Evolutionary conservation across 2,888 invertebrate species (phyloP).

Genomic region (Monopis laevigella): DNA sequence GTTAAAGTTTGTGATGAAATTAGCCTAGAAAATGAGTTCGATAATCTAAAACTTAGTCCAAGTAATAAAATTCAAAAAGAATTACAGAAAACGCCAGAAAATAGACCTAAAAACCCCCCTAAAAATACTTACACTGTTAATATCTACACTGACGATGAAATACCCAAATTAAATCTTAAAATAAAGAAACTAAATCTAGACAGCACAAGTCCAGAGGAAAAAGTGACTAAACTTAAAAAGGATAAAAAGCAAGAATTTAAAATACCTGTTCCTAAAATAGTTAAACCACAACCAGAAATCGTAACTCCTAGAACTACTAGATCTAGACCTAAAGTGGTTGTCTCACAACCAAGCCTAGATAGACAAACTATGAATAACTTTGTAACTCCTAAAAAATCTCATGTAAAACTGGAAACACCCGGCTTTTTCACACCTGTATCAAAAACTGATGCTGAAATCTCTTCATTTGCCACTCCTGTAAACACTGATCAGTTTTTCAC

Average conservation of each 20-base stretch:
- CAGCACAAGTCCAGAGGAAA: conserved; percentile 25
- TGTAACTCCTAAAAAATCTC: conserved; percentile 23
- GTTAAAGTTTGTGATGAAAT: conserved; percentile 18
- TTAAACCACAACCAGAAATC: conserved; percentile 32
- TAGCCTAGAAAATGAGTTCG: conserved; percentile 30
- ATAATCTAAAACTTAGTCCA: conserved; percentile 30
- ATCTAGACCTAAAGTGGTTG: conserved; percentile 24
- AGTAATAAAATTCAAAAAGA: conserved; percentile 19
- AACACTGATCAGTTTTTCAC: conserved; percentile 40
- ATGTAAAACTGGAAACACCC: neutral
- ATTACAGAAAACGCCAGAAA: conserved; percentile 31
- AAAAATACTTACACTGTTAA: conserved; percentile 21
- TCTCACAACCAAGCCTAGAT: conserved; percentile 22
- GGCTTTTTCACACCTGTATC: conserved; percentile 36
- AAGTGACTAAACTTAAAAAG: conserved; percentile 18
- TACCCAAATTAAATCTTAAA: conserved; percentile 35
- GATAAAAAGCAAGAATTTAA: conserved; percentile 29
- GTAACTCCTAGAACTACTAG: conserved; percentile 34
- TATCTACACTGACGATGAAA: conserved; percentile 37
- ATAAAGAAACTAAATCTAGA: conserved; percentile 40
- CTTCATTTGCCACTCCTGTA: conserved; percentile 22
- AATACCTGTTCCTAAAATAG: conserved; percentile 36
- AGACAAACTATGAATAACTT: conserved; percentile 18
- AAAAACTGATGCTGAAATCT: neutral
- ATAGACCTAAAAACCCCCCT: conserved; percentile 26